Evolutionary conservation across 2,113 vertebrate species (phyloP).

Genomic region (Phaethornis superciliosus): DNA sequence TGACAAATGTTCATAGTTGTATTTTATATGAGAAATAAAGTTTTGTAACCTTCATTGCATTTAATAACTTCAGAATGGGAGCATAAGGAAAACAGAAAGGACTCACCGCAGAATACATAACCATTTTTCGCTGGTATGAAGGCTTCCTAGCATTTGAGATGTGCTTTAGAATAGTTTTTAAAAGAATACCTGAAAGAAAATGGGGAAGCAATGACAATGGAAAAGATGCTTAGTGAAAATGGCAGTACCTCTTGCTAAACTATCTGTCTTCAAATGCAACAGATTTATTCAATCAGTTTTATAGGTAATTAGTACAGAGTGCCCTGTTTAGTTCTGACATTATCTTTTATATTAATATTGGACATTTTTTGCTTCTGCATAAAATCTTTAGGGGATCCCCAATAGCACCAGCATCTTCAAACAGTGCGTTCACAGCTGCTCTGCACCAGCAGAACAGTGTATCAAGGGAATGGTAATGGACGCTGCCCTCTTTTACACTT

Average conservation of each 20-base stretch:
- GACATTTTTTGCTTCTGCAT: not conserved
- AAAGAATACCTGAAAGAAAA: conserved; percentile 75
- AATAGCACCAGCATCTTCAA: not conserved
- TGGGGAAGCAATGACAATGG: not conserved
- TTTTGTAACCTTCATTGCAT: not conserved
- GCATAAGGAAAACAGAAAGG: not conserved
- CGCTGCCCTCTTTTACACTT: not conserved
- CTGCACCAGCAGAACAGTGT: not conserved
- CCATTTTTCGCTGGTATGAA: conserved; percentile 74
- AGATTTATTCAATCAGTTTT: not conserved
- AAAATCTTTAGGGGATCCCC: not conserved
- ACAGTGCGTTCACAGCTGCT: not conserved
- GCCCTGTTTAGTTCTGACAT: not conserved
- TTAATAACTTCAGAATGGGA: not conserved
- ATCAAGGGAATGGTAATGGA: not conserved
- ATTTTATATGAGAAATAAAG: not conserved
- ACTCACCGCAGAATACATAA: conserved; percentile 85
- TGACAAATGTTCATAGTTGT: not conserved
- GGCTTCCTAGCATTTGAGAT: conserved; percentile 72
- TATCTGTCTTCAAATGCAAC: not conserved
- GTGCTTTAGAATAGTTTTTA: conserved; percentile 80
- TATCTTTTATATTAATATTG: not conserved
- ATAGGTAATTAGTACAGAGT: not conserved
- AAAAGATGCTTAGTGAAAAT: not conserved
- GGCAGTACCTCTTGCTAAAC: not conserved